These are phyloP conservation scores for Nanger granti DNA, from an alignment of 2,113 vertebrate species.

Conservation along the genomic window DNA sequence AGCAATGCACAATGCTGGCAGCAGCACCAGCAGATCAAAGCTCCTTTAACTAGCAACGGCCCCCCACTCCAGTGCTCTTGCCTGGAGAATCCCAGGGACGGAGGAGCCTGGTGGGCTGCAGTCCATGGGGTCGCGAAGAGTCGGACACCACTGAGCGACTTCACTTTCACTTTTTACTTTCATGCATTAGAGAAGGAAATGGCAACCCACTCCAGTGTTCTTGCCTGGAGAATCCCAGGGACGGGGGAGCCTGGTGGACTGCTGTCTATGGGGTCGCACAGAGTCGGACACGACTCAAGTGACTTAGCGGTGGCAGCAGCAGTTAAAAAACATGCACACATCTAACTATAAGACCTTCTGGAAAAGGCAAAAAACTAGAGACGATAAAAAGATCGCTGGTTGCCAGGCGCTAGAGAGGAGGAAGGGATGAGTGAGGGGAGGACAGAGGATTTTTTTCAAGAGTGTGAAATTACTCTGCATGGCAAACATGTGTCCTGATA, in stretches of 20 bases:
- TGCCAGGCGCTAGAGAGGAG: neutral
- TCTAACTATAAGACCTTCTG: neutral
- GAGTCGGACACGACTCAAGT: no score
- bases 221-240: no score
- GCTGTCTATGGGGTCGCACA: no score
- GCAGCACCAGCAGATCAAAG: neutral
- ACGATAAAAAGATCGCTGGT: neutral
- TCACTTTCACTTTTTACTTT: no score
- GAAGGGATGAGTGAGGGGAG: neutral
- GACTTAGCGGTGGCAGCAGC: no score
- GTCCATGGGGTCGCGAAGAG: no score
- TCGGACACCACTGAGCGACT: no score
- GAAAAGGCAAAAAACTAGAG: neutral
- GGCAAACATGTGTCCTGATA: neutral
- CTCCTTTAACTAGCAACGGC: neutral
- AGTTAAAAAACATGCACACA: neutral
- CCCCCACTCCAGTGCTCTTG: no score
- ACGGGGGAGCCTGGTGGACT: fast-evolving
- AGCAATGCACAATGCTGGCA: neutral
- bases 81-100: no score
- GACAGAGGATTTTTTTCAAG: neutral
- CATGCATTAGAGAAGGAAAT: no score
- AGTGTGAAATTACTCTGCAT: neutral
- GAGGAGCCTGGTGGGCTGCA: no score
- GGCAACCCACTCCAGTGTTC: no score